phyloP scores from a whole-genome alignment of 2,797 vertebrate species.

The Phoebastria nigripes region DNA sequence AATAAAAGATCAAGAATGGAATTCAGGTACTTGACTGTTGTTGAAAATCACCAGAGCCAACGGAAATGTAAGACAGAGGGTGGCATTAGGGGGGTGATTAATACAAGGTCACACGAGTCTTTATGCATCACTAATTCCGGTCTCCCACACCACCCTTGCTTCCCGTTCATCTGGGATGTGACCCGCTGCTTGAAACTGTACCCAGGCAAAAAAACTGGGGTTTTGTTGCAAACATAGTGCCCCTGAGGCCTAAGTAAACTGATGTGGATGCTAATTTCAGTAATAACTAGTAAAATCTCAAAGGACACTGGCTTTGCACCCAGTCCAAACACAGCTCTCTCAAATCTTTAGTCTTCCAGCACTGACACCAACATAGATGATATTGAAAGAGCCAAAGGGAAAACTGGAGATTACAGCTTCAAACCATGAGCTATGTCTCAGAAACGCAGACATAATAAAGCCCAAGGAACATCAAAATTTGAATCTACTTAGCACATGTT shows the following conservation, averaged over 20 bases:
- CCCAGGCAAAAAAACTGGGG: rapidly evolving
- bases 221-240: background rate
- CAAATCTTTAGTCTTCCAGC: background rate
- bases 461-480: background rate
- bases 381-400: background rate
- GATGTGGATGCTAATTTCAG: background rate
- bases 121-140: background rate
- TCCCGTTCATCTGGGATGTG: background rate
- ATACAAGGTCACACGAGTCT: background rate
- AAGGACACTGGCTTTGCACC: background rate
- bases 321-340: background rate
- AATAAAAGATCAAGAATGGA: background rate
- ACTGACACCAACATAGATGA: background rate
- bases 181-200: background rate
- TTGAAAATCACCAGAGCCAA: background rate
- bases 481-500: background rate
- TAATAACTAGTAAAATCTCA: background rate
- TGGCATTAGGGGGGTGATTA: background rate
- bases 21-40: background rate
- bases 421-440: background rate
- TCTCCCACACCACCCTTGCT: background rate
- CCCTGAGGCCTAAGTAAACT: background rate
- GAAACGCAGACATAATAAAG: background rate
- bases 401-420: background rate
- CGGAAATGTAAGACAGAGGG: background rate